Percentiles rank a stretch among this genome's conserved stretches.
Conservation (phyloP, 2,113 vertebrate genomes). For the Herpetotheres cachinnans region DNA sequence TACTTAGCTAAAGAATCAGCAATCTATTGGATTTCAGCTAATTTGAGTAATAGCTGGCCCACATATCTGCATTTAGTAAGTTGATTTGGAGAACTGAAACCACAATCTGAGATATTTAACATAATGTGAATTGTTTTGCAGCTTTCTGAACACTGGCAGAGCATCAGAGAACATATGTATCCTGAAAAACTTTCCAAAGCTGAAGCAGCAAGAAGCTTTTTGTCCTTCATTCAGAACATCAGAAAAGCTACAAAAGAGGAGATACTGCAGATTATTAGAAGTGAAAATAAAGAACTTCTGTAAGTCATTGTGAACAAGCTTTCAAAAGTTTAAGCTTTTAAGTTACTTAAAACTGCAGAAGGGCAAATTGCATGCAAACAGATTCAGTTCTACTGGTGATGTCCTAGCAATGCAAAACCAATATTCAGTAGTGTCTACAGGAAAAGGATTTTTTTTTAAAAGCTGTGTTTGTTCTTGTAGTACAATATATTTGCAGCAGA, state of each 20-base stretch:
- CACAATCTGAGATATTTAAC: not conserved
- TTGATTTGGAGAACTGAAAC: not conserved
- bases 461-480: not conserved
- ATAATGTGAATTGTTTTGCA: constrained; percentile 48
- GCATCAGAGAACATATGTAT: constrained; percentile 77
- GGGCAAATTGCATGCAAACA: not conserved
- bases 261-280: constrained; percentile 85
- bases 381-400: not conserved
- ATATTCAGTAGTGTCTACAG: not conserved
- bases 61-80: not conserved
- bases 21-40: not conserved
- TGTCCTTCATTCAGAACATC: constrained; percentile 86
- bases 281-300: constrained; percentile 85
- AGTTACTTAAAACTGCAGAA: not conserved
- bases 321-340: not conserved
- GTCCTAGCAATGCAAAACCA: not conserved
- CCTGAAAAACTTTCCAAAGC: constrained; percentile 86
- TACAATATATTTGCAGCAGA: not conserved
- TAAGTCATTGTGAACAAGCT: constrained; percentile 68
- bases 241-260: constrained; percentile 86
- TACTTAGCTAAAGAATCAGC: not conserved
- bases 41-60: not conserved
- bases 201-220: constrained; percentile 83
- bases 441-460: not conserved
- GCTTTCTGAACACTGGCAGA: constrained; percentile 88